Percentiles rank a stretch among this genome's conserved stretches.
Conservation (phyloP, 2,888 invertebrate genomes). For the Xanthorhoe designata region DNA sequence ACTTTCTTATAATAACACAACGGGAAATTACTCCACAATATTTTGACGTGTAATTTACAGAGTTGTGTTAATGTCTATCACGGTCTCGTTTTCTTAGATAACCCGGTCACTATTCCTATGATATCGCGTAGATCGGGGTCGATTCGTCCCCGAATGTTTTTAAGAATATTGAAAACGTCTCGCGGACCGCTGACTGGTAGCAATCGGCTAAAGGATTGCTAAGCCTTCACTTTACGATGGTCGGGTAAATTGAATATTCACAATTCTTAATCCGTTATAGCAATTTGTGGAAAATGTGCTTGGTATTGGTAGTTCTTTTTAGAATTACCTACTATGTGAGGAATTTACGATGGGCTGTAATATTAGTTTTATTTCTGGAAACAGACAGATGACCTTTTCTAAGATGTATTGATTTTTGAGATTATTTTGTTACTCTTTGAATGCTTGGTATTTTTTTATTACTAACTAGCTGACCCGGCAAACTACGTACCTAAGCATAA, state of each 20-base stretch:
- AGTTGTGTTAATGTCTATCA: too few species aligned
- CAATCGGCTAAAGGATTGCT: constrained; percentile 69
- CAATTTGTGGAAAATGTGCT: constrained; percentile 17
- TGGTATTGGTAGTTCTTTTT: neutral
- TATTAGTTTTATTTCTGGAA: too few species aligned
- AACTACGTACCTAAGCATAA: too few species aligned
- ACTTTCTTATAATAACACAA: too few species aligned
- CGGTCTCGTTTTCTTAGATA: neutral
- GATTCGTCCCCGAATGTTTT: constrained; percentile 67
- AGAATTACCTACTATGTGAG: neutral
- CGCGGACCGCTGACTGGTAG: constrained; percentile 61
- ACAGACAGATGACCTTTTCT: too few species aligned
- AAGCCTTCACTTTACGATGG: constrained; percentile 59
- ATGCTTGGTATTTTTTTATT: too few species aligned
- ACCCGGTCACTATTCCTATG: neutral
- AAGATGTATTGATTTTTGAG: too few species aligned
- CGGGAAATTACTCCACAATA: too few species aligned
- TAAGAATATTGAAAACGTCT: constrained; percentile 78
- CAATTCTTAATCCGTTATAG: constrained; percentile 29
- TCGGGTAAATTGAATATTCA: constrained; percentile 42
- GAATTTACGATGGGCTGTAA: neutral
- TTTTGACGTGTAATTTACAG: too few species aligned
- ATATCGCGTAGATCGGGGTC: constrained; percentile 53
- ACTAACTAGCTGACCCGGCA: too few species aligned
- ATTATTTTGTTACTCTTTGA: too few species aligned